Percentiles rank a stretch among this genome's conserved stretches.
These are phyloP conservation scores for Chelon labrosus DNA, from an alignment of 2,797 vertebrate species.

Conservation along the genomic window DNA sequence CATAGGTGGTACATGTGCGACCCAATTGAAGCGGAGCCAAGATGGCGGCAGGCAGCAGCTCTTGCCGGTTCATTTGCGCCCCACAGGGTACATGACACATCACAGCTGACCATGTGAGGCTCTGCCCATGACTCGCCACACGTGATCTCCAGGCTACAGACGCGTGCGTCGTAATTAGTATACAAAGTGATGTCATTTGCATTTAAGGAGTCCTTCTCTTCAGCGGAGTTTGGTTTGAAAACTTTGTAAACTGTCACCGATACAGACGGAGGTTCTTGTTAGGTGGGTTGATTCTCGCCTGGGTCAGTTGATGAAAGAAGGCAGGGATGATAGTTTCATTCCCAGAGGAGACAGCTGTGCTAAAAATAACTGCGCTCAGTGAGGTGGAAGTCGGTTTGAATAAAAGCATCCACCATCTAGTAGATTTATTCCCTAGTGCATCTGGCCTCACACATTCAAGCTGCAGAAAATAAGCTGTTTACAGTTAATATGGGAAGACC, in stretches of 20 bases:
- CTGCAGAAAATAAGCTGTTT: constrained; percentile 1
- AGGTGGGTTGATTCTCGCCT: constrained; percentile 3
- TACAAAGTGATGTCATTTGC: neutral
- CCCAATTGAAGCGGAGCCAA: constrained; percentile 52
- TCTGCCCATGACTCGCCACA: constrained; percentile 31
- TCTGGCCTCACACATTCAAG: neutral
- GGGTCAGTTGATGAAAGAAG: neutral
- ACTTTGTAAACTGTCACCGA: neutral
- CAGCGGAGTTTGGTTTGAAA: neutral
- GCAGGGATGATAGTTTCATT: constrained; percentile 18
- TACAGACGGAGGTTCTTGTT: constrained; percentile 1
- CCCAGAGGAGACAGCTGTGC: constrained; percentile 35
- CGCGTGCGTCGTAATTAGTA: neutral
- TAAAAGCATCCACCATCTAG: constrained; percentile 14
- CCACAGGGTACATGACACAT: constrained; percentile 55
- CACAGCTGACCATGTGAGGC: constrained; percentile 49
- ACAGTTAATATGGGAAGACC: neutral
- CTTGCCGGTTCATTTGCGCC: constrained; percentile 29
- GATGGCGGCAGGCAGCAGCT: constrained; percentile 22
- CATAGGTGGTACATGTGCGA: constrained; percentile 54
- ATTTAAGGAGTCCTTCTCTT: neutral
- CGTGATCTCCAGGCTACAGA: constrained; percentile 31
- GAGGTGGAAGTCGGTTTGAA: constrained; percentile 40
- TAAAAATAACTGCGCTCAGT: constrained; percentile 57
- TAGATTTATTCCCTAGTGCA: constrained; percentile 4